Evolutionary conservation across 2,797 vertebrate species (phyloP).

Genomic region (Sylvia borin): DNA sequence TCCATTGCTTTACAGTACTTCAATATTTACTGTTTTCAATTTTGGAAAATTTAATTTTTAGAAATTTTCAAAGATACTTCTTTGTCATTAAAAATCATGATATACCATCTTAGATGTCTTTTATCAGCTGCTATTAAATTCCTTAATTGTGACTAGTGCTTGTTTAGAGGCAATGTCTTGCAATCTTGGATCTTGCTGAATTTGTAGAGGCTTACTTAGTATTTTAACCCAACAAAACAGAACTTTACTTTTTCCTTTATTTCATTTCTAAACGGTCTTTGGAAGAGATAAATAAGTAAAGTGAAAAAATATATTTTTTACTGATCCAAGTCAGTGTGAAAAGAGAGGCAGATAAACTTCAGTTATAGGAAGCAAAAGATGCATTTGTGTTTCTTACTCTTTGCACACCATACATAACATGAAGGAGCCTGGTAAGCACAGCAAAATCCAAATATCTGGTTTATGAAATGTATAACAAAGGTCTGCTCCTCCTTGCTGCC

Average conservation of each 20-base stretch:
- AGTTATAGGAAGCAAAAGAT: not conserved
- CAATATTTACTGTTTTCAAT: not conserved
- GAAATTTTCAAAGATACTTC: not conserved
- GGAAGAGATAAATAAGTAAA: not conserved
- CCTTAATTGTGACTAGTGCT: not conserved
- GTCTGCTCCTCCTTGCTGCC: not conserved
- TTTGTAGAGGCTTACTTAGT: not conserved
- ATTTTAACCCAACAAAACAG: not conserved
- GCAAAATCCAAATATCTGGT: not conserved
- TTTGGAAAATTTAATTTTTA: not conserved
- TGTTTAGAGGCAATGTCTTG: not conserved
- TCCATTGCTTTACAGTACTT: not conserved
- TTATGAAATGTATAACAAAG: not conserved
- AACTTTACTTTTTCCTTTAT: not conserved
- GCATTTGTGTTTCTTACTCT: not conserved
- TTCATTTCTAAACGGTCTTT: not conserved
- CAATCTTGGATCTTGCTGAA: not conserved
- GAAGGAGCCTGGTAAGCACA: not conserved
- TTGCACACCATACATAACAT: not conserved
- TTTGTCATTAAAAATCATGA: not conserved
- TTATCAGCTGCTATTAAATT: not conserved
- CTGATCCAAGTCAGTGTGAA: not conserved
- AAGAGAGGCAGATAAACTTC: not conserved
- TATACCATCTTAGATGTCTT: not conserved
- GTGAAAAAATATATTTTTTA: not conserved